Conservation (phyloP, 2,113 vertebrate species). For the Vulpes ferrilata region DNA sequence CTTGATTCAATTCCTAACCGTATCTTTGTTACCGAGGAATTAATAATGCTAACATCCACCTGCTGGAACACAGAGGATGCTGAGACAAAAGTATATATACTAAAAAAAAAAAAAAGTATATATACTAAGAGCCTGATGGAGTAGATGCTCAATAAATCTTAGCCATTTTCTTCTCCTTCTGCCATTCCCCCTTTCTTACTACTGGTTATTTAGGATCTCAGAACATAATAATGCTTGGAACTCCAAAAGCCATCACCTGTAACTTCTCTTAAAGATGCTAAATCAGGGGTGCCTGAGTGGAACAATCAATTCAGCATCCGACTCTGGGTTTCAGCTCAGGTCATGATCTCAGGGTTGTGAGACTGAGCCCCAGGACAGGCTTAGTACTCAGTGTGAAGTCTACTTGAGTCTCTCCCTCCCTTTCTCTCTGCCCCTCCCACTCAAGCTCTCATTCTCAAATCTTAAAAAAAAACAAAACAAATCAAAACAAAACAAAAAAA, state of each 20-base stretch:
- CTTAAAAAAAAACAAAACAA: background rate
- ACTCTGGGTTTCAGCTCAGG: background rate
- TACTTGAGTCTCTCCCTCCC: too few relatives aligned
- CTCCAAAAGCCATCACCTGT: background rate
- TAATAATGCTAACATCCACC: background rate
- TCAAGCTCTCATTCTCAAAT: background rate
- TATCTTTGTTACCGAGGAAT: background rate
- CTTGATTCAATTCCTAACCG: background rate
- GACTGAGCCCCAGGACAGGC: too few relatives aligned
- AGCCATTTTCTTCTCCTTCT: background rate
- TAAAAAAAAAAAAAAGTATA: background rate
- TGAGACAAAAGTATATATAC: background rate
- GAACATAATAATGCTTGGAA: background rate
- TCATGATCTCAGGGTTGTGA: background rate
- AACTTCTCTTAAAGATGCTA: background rate
- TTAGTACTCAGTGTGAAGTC: too few relatives aligned
- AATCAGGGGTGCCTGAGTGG: background rate
- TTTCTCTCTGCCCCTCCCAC: background rate
- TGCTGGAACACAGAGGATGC: background rate
- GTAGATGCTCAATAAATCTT: background rate
- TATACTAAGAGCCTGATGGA: background rate
- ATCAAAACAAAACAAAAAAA: too few relatives aligned
- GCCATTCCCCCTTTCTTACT: background rate
- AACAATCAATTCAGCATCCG: accelerated
- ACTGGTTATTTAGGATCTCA: background rate